Evolutionary conservation across 1,140 invertebrate species (phyloP).

Genomic region (Drosophila burlai): DNA sequence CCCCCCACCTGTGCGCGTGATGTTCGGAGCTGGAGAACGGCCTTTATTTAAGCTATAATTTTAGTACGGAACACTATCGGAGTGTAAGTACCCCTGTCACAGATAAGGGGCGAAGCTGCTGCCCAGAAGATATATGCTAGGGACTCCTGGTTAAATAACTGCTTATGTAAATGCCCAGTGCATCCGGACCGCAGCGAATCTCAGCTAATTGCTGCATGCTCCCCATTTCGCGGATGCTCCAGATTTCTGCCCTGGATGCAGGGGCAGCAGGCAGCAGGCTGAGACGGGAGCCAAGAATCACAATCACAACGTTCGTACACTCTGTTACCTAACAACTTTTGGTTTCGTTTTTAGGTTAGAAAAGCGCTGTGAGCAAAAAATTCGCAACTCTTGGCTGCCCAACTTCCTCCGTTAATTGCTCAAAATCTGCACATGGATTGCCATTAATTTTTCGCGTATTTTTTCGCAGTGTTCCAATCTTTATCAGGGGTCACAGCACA

Average conservation of each 20-base stretch:
- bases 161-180: constrained; percentile 41
- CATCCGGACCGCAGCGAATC: constrained; percentile 3
- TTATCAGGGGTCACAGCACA: constrained; percentile 48
- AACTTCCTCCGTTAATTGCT: constrained; percentile 8
- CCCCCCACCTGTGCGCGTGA: constrained; percentile 26
- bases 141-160: constrained; percentile 57
- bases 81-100: constrained; percentile 53
- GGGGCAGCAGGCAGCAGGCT: neutral
- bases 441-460: constrained; percentile 34
- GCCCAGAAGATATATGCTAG: constrained; percentile 43
- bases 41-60: constrained; percentile 28
- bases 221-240: neutral
- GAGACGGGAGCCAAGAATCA: constrained; percentile 22
- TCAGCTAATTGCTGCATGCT: constrained; percentile 31
- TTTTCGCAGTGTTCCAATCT: constrained; percentile 36
- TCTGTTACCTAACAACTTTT: constrained; percentile 77
- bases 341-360: constrained; percentile 76
- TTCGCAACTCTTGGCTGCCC: constrained; percentile 15
- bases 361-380: constrained; percentile 62
- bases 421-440: constrained; percentile 23
- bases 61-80: constrained; percentile 22
- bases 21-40: constrained; percentile 2
- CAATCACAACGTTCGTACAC: constrained; percentile 38
- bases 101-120: constrained; percentile 41
- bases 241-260: constrained; percentile 2